phyloP scores from a whole-genome alignment of 2,113 vertebrate genomes.

The Sapayoa aenigma region DNA sequence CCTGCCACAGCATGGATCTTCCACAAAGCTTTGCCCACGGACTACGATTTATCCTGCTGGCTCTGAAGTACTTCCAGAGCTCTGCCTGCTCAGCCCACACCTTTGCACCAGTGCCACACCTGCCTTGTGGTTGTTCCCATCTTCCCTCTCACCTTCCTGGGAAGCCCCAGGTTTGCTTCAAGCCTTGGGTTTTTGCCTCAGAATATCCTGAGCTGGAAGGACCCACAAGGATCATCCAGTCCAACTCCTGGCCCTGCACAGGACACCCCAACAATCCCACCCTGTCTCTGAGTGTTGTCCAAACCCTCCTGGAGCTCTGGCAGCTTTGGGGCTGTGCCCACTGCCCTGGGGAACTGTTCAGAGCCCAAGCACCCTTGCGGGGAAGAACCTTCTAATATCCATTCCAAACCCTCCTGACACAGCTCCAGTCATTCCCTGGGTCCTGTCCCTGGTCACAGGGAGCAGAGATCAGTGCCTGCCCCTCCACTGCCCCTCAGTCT shows the following conservation, averaged over 20 bases:
- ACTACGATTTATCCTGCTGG: not conserved
- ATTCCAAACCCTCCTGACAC: not conserved
- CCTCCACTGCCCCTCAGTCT: not conserved
- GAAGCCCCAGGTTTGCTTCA: too few species aligned
- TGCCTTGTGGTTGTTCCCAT: not conserved
- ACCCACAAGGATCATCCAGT: not conserved
- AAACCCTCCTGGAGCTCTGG: not conserved
- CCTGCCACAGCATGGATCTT: not conserved
- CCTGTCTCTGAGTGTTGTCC: rapidly evolving
- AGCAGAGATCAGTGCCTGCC: not conserved
- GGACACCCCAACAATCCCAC: not conserved
- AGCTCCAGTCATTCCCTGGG: not conserved
- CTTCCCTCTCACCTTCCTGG: not conserved
- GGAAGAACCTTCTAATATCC: not conserved
- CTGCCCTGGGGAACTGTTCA: not conserved
- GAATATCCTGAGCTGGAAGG: not conserved
- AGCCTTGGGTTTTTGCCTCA: not conserved
- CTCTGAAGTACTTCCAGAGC: not conserved
- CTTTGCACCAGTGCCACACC: rapidly evolving
- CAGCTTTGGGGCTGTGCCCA: not conserved
- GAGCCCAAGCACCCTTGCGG: not conserved
- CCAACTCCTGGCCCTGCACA: not conserved
- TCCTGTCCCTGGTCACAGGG: not conserved
- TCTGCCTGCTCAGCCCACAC: not conserved
- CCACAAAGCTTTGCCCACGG: not conserved